phyloP scores from a whole-genome alignment of 2,113 vertebrate genomes.

The Dicaeum eximium region DNA sequence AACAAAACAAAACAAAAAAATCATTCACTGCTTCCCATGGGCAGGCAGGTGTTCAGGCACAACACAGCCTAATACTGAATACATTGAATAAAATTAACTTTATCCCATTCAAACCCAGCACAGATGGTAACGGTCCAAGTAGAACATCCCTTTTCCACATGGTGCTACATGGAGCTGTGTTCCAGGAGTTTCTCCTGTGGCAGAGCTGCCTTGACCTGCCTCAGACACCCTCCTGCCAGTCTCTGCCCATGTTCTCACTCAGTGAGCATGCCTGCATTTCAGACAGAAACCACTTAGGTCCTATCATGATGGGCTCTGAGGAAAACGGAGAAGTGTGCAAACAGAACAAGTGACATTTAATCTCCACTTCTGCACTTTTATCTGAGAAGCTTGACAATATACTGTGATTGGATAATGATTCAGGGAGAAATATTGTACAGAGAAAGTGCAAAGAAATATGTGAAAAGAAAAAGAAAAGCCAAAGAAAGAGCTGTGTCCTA shows the following conservation, averaged over 20 bases:
- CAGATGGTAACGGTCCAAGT: background rate
- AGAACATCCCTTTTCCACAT: background rate
- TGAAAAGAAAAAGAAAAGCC: background rate
- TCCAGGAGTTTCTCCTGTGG: background rate
- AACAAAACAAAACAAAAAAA: background rate
- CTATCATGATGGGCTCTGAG: background rate
- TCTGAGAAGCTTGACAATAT: background rate
- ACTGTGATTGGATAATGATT: background rate
- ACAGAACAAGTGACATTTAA: background rate
- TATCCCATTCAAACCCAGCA: background rate
- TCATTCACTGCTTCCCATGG: background rate
- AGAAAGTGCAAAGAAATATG: background rate
- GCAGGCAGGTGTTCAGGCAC: background rate
- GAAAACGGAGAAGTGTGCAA: background rate
- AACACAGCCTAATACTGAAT: background rate
- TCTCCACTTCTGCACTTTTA: background rate
- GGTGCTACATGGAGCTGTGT: fast-evolving
- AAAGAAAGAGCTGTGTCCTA: background rate
- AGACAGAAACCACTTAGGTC: background rate
- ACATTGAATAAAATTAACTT: background rate
- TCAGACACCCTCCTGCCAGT: background rate
- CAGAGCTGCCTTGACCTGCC: background rate
- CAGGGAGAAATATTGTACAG: background rate
- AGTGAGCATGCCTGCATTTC: background rate
- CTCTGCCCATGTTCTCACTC: background rate